These are phyloP conservation scores for Papilio demoleus DNA, from an alignment of 2,888 invertebrate species.

Conservation along the genomic window DNA sequence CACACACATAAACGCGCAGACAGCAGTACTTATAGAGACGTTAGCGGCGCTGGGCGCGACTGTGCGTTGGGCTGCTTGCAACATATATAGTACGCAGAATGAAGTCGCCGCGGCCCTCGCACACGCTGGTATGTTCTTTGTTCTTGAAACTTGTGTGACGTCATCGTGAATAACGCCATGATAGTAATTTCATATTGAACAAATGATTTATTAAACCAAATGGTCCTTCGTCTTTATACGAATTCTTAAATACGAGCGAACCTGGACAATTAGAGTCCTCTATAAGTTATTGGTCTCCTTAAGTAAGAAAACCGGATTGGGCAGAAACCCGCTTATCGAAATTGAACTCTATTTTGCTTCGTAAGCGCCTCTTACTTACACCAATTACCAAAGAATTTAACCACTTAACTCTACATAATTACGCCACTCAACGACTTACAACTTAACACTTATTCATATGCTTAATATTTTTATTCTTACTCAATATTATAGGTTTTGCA, in stretches of 20 bases:
- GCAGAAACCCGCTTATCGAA: no score
- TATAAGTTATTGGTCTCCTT: no score
- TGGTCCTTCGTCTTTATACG: no score
- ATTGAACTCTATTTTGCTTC: no score
- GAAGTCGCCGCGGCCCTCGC: slow-evolving; percentile 98
- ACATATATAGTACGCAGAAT: slow-evolving; percentile 99
- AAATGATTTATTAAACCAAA: not conserved
- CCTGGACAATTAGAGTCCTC: no score
- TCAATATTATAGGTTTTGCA: slow-evolving; percentile 84
- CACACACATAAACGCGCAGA: slow-evolving; percentile 99
- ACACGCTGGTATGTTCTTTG: slow-evolving; percentile 85
- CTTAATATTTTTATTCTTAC: no score
- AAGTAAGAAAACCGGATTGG: no score
- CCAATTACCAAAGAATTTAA: no score
- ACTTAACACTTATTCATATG: not conserved
- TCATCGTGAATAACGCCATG: not conserved
- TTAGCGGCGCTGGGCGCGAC: slow-evolving; percentile 94
- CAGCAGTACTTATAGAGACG: slow-evolving; percentile 97
- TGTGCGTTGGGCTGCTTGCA: slow-evolving; percentile 98
- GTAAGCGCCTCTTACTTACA: no score
- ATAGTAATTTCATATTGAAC: not conserved
- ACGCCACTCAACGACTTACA: not conserved
- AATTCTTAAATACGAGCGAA: no score
- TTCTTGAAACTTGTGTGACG: not conserved
- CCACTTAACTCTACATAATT: no score